Conservation (phyloP, 2,888 invertebrate genomes). For the Parnassius glacialis region DNA sequence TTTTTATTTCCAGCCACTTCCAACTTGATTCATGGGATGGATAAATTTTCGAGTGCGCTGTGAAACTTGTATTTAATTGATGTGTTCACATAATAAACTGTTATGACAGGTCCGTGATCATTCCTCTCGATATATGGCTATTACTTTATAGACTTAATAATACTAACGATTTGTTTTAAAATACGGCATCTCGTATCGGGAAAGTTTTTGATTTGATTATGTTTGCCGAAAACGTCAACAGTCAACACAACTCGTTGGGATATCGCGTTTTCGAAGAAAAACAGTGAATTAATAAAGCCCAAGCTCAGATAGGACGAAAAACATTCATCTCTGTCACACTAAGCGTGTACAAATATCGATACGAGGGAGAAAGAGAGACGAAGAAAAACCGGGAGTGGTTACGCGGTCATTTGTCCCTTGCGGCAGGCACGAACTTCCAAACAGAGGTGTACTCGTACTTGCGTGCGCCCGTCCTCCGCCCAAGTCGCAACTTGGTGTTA, state of each 20-base stretch:
- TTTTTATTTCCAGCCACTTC: constrained; percentile 75
- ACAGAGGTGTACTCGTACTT: constrained; percentile 39
- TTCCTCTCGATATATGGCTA: constrained; percentile 38
- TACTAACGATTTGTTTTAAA: constrained; percentile 26
- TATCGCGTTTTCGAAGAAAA: constrained; percentile 68
- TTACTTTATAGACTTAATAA: constrained; percentile 1
- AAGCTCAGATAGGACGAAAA: constrained; percentile 61
- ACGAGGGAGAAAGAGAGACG: constrained; percentile 54
- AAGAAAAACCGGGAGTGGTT: constrained; percentile 66
- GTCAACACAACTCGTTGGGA: constrained; percentile 56
- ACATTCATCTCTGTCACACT: constrained; percentile 65
- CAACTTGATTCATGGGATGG: constrained; percentile 71
- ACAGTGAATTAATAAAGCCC: constrained; percentile 73
- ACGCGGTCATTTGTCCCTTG: constrained; percentile 68
- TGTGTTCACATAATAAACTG: constrained; percentile 59
- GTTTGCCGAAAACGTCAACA: constrained; percentile 64
- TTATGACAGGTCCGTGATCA: constrained; percentile 62
- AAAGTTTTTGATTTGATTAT: constrained; percentile 39
- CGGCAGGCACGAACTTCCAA: constrained; percentile 59
- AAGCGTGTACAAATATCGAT: constrained; percentile 32
- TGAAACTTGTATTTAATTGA: constrained; percentile 71
- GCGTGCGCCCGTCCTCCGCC: constrained; percentile 42
- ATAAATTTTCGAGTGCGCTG: constrained; percentile 71
- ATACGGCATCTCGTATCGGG: constrained; percentile 23
- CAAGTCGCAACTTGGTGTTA: constrained; percentile 42